A percentile compares a stretch with the other conserved stretches of the same genome.
Evolutionary conservation across 1,140 invertebrate species (phyloP).

Genomic region (Trichomalopsis sarcophagae): DNA sequence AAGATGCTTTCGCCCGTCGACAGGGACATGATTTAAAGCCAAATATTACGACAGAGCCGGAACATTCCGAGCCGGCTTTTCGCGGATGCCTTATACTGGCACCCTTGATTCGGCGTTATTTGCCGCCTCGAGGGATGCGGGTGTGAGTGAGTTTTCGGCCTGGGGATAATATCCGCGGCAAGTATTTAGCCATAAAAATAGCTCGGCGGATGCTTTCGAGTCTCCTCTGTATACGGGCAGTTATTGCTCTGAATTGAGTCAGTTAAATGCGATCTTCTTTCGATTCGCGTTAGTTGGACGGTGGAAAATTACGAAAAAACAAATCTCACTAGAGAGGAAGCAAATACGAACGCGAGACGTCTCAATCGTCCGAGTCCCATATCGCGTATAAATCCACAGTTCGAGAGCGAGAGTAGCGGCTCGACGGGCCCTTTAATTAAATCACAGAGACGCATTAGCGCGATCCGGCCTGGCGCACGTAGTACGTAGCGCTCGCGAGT

Average conservation of each 20-base stretch:
- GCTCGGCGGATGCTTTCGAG: slow-evolving; percentile 14
- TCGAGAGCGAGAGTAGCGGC: not conserved
- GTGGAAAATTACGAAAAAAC: not conserved
- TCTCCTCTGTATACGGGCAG: not conserved
- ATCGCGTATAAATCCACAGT: not conserved
- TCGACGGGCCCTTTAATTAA: slow-evolving; percentile 40
- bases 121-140: not conserved
- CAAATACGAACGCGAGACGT: not conserved
- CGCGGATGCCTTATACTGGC: slow-evolving; percentile 44
- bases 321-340: not conserved
- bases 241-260: slow-evolving; percentile 34
- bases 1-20: slow-evolving; percentile 62
- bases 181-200: slow-evolving; percentile 53
- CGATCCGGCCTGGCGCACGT: not conserved
- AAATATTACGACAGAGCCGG: slow-evolving; percentile 74
- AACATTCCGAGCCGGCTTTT: slow-evolving; percentile 69
- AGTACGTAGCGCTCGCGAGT: not conserved
- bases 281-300: not conserved
- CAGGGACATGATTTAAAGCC: slow-evolving; percentile 75
- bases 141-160: not conserved
- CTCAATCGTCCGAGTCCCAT: not conserved
- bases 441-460: slow-evolving; percentile 50
- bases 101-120: slow-evolving; percentile 17
- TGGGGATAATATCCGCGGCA: slow-evolving; percentile 42
- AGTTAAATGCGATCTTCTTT: not conserved